Evolutionary conservation across 2,888 invertebrate species (phyloP), one percentile per base, ranked within the genome.

Genomic region (Watsonalla cultraria): DNA sequence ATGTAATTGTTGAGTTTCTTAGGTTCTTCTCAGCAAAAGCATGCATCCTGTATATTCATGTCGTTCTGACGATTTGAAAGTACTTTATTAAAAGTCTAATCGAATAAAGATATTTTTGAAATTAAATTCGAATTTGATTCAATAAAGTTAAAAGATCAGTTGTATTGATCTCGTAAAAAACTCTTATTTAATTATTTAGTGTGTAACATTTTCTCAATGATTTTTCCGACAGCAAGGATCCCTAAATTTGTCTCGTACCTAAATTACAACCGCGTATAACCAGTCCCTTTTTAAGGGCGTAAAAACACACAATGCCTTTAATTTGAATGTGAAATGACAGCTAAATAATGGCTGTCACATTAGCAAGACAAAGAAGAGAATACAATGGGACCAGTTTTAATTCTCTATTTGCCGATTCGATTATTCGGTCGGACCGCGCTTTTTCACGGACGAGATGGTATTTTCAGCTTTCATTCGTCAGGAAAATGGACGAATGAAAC

Each of bases 341-440:
- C 58, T 61, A 64, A 65, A 68, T 69, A 66, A 68, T 66, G 66
- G 62, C 61, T 66, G 51, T 61, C 61, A 68, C 70, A 80, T 80
- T 80, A 74, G 63, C 76, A 74, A 72, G 71, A 80, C 74, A 76
- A 78, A 78, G 75, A 72, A 72, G 72, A 64, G 70, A 73, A 72
- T 65, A 73, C 70, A 67, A 67, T 58, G 64, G 64, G 56, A 63
- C 64, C 62, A 37, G 64, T 75, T 78, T 72, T 72, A 69, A 80
- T 78, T 79, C 78, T 74, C 70, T 68, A 64, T 74, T 71, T 64
- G 63, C 9, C 58, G 56, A 52, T 66, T 57, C 62, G 64, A 69
- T 70, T 66, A 60, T 58, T 56, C 52, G 66, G 65, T 56, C 52
- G 66, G 65, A 61, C 39, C 49, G 14, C 49, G 37, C 15, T 62